Conservation (phyloP, 2,113 vertebrate genomes). For the Lepus timidus region DNA sequence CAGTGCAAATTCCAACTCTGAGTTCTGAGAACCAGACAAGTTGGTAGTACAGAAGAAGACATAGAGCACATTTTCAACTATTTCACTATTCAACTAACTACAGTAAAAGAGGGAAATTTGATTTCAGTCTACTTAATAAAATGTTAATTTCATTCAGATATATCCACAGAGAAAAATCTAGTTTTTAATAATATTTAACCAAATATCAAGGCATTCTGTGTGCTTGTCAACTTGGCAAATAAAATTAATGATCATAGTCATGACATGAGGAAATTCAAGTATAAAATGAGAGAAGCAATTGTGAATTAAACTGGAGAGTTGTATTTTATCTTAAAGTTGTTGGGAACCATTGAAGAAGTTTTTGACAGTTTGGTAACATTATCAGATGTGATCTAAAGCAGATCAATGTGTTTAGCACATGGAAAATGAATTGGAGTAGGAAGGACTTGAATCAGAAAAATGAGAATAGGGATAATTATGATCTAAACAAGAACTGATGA, state of each 20-base stretch:
- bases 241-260: not conserved
- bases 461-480: not conserved
- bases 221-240: not conserved
- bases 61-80: too few species aligned
- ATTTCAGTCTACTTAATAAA: not conserved
- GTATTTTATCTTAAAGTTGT: constrained; percentile 46
- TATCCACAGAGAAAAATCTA: not conserved
- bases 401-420: not conserved
- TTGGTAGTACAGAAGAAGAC: too few species aligned
- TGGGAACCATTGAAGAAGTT: not conserved
- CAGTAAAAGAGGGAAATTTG: not conserved
- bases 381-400: constrained; percentile 18
- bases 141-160: not conserved
- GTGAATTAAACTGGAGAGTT: not conserved
- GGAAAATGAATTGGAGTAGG: not conserved
- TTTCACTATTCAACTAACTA: not conserved
- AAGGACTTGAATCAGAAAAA: not conserved
- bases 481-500: not conserved
- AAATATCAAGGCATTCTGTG: not conserved
- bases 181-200: not conserved
- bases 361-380: not conserved
- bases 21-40: too few species aligned
- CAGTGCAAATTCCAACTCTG: not conserved
- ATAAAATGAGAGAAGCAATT: not conserved
- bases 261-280: not conserved